Evolutionary conservation across 1,140 invertebrate species (phyloP).

Genomic region (Habropoda laboriosa): DNA sequence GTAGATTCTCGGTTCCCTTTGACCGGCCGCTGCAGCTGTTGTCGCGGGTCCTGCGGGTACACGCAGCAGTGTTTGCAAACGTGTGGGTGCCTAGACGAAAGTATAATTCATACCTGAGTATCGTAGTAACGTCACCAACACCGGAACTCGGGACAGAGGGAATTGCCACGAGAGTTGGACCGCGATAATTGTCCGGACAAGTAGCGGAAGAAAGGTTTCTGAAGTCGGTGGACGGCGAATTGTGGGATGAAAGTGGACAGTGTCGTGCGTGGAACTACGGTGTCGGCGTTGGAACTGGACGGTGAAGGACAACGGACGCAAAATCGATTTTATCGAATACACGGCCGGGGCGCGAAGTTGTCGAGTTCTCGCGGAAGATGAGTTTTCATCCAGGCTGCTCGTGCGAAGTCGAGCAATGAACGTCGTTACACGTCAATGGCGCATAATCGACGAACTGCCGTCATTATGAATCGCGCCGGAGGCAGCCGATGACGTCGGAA

Average conservation of each 20-base stretch:
- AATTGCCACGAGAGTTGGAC: no score
- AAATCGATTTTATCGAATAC: constrained; percentile 9
- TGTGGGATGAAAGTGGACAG: no score
- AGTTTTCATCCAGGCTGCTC: not conserved
- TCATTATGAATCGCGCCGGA: constrained; percentile 38
- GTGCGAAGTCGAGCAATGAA: constrained; percentile 6
- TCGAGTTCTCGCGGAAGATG: not conserved
- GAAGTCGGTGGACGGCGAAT: no score
- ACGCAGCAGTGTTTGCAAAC: not conserved
- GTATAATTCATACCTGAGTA: no score
- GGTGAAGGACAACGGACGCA: not conserved
- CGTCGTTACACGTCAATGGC: constrained; percentile 11
- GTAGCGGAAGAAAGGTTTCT: no score
- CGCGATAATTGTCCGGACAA: no score
- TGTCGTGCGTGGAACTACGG: no score
- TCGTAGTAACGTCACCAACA: no score
- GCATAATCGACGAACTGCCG: constrained; percentile 44
- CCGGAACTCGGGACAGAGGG: no score
- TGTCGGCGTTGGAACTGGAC: no score
- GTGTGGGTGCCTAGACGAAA: no score
- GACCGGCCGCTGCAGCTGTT: constrained; percentile 13
- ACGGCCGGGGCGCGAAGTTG: not conserved
- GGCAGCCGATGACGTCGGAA: constrained; percentile 17
- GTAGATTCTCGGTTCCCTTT: constrained; percentile 39
- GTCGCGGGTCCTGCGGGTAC: not conserved